Conservation (phyloP, 2,113 vertebrate species). For the Phalacrocorax aristotelis region DNA sequence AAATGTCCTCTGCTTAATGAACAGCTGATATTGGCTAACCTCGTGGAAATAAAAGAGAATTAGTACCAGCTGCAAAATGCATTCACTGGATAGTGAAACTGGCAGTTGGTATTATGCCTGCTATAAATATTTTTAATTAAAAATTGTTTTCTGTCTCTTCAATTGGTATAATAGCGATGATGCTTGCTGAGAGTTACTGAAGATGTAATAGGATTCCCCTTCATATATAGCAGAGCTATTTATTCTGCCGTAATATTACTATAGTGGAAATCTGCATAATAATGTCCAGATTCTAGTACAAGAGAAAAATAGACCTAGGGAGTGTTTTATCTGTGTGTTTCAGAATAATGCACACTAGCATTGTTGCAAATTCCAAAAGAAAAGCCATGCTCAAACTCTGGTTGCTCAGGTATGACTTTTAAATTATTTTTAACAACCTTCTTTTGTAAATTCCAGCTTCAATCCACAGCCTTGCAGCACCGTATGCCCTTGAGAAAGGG, state of each 20-base stretch:
- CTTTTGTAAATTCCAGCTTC: not conserved
- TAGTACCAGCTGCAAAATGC: conserved; percentile 72
- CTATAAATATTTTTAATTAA: conserved; percentile 83
- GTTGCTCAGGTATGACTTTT: not conserved
- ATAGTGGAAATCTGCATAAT: conserved; percentile 34
- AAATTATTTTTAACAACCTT: not conserved
- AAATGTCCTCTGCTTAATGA: conserved; percentile 69
- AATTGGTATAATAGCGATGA: conserved; percentile 64
- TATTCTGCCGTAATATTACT: conserved; percentile 27
- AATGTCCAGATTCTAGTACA: not conserved
- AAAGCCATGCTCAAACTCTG: not conserved
- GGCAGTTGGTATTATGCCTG: conserved; percentile 71
- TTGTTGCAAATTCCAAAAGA: not conserved
- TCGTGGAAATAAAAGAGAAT: conserved; percentile 71
- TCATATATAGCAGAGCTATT: conserved; percentile 39
- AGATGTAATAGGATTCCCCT: conserved; percentile 54
- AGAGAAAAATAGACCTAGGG: not conserved
- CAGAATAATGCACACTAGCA: not conserved
- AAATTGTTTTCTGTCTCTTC: conserved; percentile 74
- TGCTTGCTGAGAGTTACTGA: conserved; percentile 54
- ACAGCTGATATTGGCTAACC: conserved; percentile 77
- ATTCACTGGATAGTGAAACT: conserved; percentile 66
- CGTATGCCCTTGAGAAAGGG: not conserved
- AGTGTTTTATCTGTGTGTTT: not conserved
- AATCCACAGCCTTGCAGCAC: not conserved